Base-by-base conservation (phyloP, 2,797 vertebrate genomes). In the Prionace glauca region DNA sequence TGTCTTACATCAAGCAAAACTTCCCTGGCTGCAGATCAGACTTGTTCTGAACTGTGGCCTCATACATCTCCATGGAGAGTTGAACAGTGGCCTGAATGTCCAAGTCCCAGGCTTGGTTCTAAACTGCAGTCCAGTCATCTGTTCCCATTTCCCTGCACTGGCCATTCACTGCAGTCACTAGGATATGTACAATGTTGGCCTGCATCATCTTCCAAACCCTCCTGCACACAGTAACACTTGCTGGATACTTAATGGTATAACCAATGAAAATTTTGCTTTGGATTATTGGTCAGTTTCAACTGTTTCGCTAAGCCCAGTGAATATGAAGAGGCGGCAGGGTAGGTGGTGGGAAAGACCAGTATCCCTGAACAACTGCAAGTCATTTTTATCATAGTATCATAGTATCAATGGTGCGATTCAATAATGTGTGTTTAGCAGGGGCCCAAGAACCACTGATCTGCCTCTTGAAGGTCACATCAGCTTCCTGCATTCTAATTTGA, bases 401-500 rank as follows among this genome's bases (percentile, higher is more conserved):
- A 32, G 74, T 77, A 77, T 0, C 32, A 74, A 32, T 32, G 29
- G 29, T 29, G 26, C 72, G 50, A 45, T 87, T 50, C 18, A 87
- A 69, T 16, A 41, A 20, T 45, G 26, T 50, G 2, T 50, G 32
- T 56, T 90, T 90, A 26, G 26, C 29, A 90, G 87, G 50, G 45
- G 24, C 87, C 32, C 41, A 36, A 84, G 45, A 50, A 50, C 14
- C 36, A 2, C 36, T 32, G 24, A 7, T 8, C 8, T 86, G 41
- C 50, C 36, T 50, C 45, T 50, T 7, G 9, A 88, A 88, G 26
- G 86, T 26, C 56, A 90, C 14, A 16, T 12, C 50, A 88, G 3
- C 50, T 16, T 88, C 56, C 45, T n/a, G 41, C 50, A 24, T 36
- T 95, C 14, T 86, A 90, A 95, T 88, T 90, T 95, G 95, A 96